Evolutionary conservation across 2,888 invertebrate species (phyloP), one percentile per base, ranked within the genome.

Genomic region (Melanchra persicariae): DNA sequence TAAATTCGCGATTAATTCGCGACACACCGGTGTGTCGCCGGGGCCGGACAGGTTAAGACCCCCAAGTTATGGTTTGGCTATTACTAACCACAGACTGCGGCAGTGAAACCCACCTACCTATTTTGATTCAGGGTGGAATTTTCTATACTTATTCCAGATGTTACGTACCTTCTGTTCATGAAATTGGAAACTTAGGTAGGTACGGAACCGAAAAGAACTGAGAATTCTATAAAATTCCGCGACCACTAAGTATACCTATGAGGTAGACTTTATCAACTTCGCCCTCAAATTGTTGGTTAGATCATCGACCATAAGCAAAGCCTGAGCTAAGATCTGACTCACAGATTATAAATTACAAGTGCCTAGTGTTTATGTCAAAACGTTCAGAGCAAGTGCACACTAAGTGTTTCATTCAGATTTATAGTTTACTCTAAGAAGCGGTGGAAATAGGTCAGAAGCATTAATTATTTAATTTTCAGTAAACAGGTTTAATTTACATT

Each of bases 251-350:
- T 30, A 5, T 26, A 19, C 22, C 8, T 8, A 45, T 19, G 15
- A 24, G 40, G 30, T 55, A 45, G 22, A n/a, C n/a, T n/a, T 26
- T 37, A 26, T 49, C 26, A 68, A 43, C 2, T 45, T 57, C 24
- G 63, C 62, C 47, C 51, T 51, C 12, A 62, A 73, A 59, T 30
- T 10, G 15, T 59, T 54, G 54, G 61, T 78, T 78, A 78, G 81
- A 62, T 78, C 78, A 78, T 77, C 78, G 70, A 74, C 54, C 43
- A 19, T 54, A 51, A 66, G 10, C 58, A 10, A 47, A 52, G 24
- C 47, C 62, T 81, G 78, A 77, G 71, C 66, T 77, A 77, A 81
- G 60, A 54, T 30, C 70, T 79, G 79, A 79, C 45, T 79, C 79
- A 79, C 72, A 58, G 67, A 67, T 71, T 64, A 71, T 67, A 71